phyloP scores from a whole-genome alignment of 2,113 vertebrate species.

The Ceyx melanurus region DNA sequence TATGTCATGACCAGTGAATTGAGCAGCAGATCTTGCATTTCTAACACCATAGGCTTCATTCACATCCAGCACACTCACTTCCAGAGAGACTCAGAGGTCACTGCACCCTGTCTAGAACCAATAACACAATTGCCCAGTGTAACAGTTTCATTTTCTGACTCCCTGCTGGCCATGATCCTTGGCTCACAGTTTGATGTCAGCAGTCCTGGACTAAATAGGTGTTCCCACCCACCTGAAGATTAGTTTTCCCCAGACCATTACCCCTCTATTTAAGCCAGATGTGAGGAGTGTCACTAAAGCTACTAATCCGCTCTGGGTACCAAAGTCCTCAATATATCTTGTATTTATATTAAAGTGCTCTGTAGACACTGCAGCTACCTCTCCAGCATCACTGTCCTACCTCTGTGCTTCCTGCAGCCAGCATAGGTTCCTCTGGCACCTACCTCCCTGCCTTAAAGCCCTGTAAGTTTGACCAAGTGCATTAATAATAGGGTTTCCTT shows the following conservation, averaged over 20 bases:
- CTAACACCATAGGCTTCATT: not conserved
- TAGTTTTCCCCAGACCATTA: not conserved
- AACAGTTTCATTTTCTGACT: not conserved
- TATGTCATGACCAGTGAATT: accelerated
- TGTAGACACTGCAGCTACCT: not conserved
- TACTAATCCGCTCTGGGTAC: not conserved
- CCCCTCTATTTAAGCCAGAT: not conserved
- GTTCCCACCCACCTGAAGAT: not conserved
- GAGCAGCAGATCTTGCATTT: not conserved
- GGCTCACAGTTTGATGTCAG: not conserved
- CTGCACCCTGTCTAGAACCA: not conserved
- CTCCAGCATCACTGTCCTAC: not conserved
- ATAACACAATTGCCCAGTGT: not conserved
- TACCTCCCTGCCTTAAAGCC: not conserved
- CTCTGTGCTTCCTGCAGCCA: not conserved
- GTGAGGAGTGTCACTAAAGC: not conserved
- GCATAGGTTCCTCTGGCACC: not conserved
- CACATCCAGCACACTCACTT: not conserved
- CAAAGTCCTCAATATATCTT: not conserved
- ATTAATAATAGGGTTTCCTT: not conserved
- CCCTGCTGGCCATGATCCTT: not conserved
- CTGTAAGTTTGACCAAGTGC: not conserved
- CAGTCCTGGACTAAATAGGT: not conserved
- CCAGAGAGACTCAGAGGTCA: not conserved
- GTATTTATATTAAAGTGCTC: not conserved